Conservation (phyloP, 2,113 vertebrate genomes). For the Lipotes vexillifer region DNA sequence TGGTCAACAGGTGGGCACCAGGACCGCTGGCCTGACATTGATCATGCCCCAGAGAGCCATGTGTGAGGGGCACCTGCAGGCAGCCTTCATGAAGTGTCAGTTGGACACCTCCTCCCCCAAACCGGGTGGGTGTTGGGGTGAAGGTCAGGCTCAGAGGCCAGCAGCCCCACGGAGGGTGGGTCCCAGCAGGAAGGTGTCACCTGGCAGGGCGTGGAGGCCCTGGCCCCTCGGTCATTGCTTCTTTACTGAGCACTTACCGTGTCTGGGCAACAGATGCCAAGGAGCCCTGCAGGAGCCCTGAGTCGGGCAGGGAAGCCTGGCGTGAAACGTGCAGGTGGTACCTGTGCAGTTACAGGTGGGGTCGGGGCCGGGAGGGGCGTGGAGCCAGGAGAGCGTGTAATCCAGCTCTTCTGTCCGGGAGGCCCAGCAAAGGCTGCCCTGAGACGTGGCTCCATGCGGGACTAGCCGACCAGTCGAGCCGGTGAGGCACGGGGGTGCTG, state of each 20-base stretch:
- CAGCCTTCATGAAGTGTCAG: rapidly evolving
- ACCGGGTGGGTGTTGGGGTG: neutral
- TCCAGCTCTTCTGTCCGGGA: rapidly evolving
- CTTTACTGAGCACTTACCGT: rapidly evolving
- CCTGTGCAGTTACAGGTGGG: rapidly evolving
- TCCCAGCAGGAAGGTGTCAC: neutral
- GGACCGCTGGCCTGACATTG: rapidly evolving
- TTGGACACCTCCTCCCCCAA: rapidly evolving
- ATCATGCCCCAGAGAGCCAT: rapidly evolving
- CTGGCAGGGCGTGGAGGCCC: rapidly evolving
- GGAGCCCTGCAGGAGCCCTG: neutral
- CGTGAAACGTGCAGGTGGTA: rapidly evolving
- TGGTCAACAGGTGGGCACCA: slow-evolving; percentile 74
- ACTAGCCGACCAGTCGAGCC: rapidly evolving
- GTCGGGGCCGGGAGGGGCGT: rapidly evolving
- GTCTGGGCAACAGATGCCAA: rapidly evolving
- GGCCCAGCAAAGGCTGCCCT: neutral
- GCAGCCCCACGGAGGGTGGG: rapidly evolving
- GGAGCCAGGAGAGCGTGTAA: rapidly evolving
- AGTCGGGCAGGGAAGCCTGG: neutral
- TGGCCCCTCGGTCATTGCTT: rapidly evolving
- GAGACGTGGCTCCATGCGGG: neutral
- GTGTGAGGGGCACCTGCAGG: rapidly evolving
- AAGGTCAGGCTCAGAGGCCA: neutral
- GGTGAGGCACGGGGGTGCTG: rapidly evolving